Evolutionary conservation across 2,888 invertebrate genomes (phyloP), one percentile per base, ranked within the genome.

Genomic region (Drosophila quinaria): DNA sequence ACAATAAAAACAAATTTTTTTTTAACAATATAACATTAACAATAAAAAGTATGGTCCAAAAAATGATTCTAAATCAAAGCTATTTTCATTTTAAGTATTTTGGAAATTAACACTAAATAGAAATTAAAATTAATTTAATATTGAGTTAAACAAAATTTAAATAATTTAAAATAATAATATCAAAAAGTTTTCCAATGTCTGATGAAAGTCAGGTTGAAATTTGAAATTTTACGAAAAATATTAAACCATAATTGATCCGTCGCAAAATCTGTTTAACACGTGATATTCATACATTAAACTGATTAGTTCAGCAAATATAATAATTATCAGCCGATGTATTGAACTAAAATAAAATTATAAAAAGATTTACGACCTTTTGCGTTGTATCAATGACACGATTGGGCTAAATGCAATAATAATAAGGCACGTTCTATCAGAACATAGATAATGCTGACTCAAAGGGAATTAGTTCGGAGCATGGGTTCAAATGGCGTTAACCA

Each of bases 401-500:
- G 46, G 5, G 9, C 56, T 68, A 41, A 61, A 41, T 67, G 55
- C 47, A 35, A 47, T 39, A 39, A n/a, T 13, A 44, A 50, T 33
- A 39, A 49, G 72, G n/a, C 67, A 73, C 58, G 73, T 72, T 78
- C 37, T n/a, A 6, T 4, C 31, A 19, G 19, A 8, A 50, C 37
- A 46, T 39, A 46, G 60, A 61, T 22, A 46, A 29, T 29, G 68
- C 68, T 76, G 78, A 64, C 22, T 76, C 73, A 72, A 42, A 9
- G 47, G 58, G 25, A 25, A 35, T 37, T 35, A 56, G 35, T 56
- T 19, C 11, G 15, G 37, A 13, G 10, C 19, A 15, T 33, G 22
- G 41, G 75, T 68, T 78, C 73, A 74, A 58, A 66, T 54, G 69
- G 35, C 64, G 31, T 50, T 78, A 60, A 15, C 65, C 63, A 59